Conservation (phyloP, 2,888 invertebrate species). For the Mamestra brassicae region DNA sequence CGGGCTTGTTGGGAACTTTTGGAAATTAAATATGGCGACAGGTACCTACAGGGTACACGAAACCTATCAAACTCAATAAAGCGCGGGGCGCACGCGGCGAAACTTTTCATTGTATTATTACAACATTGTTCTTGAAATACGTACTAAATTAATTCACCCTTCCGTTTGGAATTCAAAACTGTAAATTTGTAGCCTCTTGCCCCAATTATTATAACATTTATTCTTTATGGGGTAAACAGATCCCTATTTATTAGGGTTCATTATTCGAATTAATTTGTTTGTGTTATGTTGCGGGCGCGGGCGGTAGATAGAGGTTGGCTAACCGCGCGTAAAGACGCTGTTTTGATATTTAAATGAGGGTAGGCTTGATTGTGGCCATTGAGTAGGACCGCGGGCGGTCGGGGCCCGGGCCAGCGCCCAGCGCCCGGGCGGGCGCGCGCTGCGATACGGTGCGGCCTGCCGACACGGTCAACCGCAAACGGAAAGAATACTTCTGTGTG, state of each 20-base stretch:
- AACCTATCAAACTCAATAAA: constrained; percentile 71
- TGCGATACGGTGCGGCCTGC: constrained; percentile 15
- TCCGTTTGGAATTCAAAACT: constrained; percentile 84
- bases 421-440: constrained; percentile 18
- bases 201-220: constrained; percentile 90
- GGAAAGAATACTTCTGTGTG: constrained; percentile 53
- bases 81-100: constrained; percentile 59
- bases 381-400: constrained; percentile 73
- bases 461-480: constrained; percentile 41
- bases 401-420: constrained; percentile 47
- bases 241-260: constrained; percentile 90
- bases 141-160: constrained; percentile 87
- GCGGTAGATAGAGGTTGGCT: constrained; percentile 74
- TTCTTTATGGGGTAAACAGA: constrained; percentile 90
- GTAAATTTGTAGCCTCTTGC: constrained; percentile 86
- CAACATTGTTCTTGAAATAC: constrained; percentile 78
- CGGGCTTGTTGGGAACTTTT: constrained; percentile 40
- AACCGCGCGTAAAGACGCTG: constrained; percentile 84
- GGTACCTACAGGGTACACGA: constrained; percentile 51
- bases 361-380: constrained; percentile 85
- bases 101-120: constrained; percentile 78
- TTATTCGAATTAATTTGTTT: constrained; percentile 91
- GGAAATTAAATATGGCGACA: constrained; percentile 56
- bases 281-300: constrained; percentile 86
- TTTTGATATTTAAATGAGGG: constrained; percentile 91